Evolutionary conservation across 2,888 invertebrate species (phyloP), one percentile per base, ranked within the genome.

Genomic region (Acleris laterana): DNA sequence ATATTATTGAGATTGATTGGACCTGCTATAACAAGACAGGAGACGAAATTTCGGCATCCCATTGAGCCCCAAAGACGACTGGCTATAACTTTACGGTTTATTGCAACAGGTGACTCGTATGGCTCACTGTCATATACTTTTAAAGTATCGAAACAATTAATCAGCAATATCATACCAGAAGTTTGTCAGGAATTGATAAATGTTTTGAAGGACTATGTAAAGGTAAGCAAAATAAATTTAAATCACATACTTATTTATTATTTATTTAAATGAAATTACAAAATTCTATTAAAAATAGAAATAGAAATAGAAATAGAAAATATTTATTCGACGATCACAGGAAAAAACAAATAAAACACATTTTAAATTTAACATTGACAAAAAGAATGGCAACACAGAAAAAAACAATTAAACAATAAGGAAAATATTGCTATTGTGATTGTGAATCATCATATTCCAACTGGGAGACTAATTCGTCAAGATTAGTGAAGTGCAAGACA

Each of bases 91-190:
- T 65, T 68, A 53, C 50, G 70, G 57, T 71, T 56, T 64, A 55
- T 71, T 63, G 68, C 69, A 68, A 69, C 68, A 46, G 71, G 71
- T 56, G 65, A 49, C 50, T 60, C 55, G 49, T 52, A 66, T 66
- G 46, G 50, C 28, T 61, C 63, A 38, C 69, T 74, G 38, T 71
- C 73, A 64, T 72, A 71, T 62, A 73, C 70, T 32, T 73, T 74
- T 59, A 68, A 60, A 72, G 62, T 74, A 69, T 73, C 74, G 67
- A 73, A 71, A 70, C 71, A 72, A 72, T 60, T 71, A 57, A 74
- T 72, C 52, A 68, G 72, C 59, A 62, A 62, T 32, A 70, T 69
- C 53, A 61, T 67, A 63, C 63, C 63, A 64, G 60, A 69, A 38
- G 67, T 62, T 51, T 68, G 68, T 66, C 61, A 66, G 58, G 66